phyloP scores from a whole-genome alignment of 1,140 invertebrate species.

The Dreissena polymorpha region DNA sequence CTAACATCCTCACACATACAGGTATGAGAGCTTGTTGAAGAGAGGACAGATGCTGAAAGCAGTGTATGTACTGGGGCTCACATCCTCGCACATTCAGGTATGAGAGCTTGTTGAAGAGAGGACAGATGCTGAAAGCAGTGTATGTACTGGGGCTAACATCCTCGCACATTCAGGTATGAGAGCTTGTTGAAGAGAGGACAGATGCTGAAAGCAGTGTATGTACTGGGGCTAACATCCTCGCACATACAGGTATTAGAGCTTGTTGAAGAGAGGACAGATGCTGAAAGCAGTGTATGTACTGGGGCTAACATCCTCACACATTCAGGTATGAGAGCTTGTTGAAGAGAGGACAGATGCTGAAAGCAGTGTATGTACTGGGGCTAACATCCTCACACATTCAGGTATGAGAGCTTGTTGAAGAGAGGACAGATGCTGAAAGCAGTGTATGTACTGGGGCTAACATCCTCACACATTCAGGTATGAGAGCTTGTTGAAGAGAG shows the following conservation, averaged over 20 bases:
- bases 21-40: conserved; percentile 72
- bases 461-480: too few relatives aligned
- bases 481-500: conserved; percentile 70
- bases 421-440: conserved; percentile 65
- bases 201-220: conserved; percentile 57
- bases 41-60: conserved; percentile 65
- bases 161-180: conserved; percentile 73
- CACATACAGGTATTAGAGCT: conserved; percentile 71
- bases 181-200: conserved; percentile 69
- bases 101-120: conserved; percentile 70
- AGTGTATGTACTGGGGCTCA: too few relatives aligned
- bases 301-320: too few relatives aligned
- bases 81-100: too few relatives aligned
- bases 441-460: too few relatives aligned
- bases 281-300: conserved; percentile 47
- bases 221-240: too few relatives aligned
- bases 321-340: conserved; percentile 73
- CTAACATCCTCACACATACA: too few relatives aligned
- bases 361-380: background rate
- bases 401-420: conserved; percentile 72
- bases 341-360: conserved; percentile 68
- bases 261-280: conserved; percentile 69
- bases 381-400: too few relatives aligned
- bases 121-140: conserved; percentile 62
- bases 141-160: too few relatives aligned